These are phyloP conservation scores for Tor tambroides DNA, from an alignment of 2,113 vertebrate genomes.

Conservation along the genomic window DNA sequence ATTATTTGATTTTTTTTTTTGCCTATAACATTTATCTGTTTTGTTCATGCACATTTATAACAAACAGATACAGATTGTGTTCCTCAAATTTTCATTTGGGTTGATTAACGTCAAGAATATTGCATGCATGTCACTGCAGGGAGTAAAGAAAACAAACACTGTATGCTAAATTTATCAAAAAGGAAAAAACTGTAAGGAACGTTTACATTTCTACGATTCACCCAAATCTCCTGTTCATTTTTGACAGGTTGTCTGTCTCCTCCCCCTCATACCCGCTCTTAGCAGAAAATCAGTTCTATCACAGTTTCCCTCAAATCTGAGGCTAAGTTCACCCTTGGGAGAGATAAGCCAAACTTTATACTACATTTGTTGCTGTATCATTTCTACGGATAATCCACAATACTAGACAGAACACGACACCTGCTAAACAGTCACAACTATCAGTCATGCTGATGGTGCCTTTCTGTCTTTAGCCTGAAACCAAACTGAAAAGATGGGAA, in stretches of 20 bases:
- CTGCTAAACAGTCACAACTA: slow-evolving; percentile 16
- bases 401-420: slow-evolving; percentile 39
- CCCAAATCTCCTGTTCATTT: background rate
- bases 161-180: background rate
- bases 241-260: background rate
- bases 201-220: too few relatives aligned
- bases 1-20: too few relatives aligned
- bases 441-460: slow-evolving; percentile 34
- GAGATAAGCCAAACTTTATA: slow-evolving; percentile 30
- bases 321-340: background rate
- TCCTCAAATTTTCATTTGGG: background rate
- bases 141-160: background rate
- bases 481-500: slow-evolving; percentile 17
- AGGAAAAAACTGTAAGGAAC: background rate
- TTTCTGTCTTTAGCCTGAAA: slow-evolving; percentile 34
- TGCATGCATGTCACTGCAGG: background rate
- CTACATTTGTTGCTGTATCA: slow-evolving; percentile 32
- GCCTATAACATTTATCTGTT: background rate
- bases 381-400: slow-evolving; percentile 39
- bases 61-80: background rate
- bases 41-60: background rate
- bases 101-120: background rate
- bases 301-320: background rate
- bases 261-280: background rate
- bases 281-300: background rate